These are phyloP conservation scores for Noctua comes DNA, from an alignment of 2,888 invertebrate species.

Conservation along the genomic window DNA sequence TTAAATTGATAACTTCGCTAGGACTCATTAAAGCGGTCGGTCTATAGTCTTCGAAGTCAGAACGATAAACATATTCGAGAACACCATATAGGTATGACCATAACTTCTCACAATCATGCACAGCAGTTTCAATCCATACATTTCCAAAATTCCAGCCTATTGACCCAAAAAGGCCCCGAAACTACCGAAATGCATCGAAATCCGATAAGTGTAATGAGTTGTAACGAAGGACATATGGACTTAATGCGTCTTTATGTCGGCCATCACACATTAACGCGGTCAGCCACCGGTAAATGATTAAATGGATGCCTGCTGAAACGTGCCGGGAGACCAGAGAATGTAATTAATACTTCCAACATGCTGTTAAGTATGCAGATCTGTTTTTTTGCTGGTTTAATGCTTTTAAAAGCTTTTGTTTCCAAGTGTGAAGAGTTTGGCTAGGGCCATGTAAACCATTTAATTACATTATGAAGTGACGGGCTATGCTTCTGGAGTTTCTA, in stretches of 20 bases:
- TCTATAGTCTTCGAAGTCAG: too few relatives aligned
- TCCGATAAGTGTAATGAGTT: slow-evolving; percentile 52
- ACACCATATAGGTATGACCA: neutral
- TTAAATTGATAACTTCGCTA: too few relatives aligned
- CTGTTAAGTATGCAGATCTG: slow-evolving; percentile 19
- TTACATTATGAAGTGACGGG: neutral
- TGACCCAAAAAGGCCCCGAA: slow-evolving; percentile 16
- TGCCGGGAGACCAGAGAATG: slow-evolving; percentile 40
- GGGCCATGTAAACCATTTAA: neutral
- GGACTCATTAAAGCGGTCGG: too few relatives aligned
- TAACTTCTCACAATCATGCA: neutral
- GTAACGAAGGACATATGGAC: slow-evolving; percentile 27
- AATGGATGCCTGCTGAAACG: slow-evolving; percentile 40
- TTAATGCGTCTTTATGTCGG: slow-evolving; percentile 49
- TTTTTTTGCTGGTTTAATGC: neutral
- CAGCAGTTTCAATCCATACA: neutral
- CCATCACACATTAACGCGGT: slow-evolving; percentile 46
- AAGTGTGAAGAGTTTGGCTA: neutral
- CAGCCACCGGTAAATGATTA: slow-evolving; percentile 47
- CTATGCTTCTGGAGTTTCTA: neutral
- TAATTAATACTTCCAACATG: slow-evolving; percentile 37
- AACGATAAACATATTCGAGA: neutral
- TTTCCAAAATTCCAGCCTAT: neutral
- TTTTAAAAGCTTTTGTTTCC: neutral
- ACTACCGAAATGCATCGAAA: slow-evolving; percentile 35